Evolutionary conservation across 2,888 invertebrate species (phyloP), one percentile per base, ranked within the genome.

Genomic region (Smittia aterrima): DNA sequence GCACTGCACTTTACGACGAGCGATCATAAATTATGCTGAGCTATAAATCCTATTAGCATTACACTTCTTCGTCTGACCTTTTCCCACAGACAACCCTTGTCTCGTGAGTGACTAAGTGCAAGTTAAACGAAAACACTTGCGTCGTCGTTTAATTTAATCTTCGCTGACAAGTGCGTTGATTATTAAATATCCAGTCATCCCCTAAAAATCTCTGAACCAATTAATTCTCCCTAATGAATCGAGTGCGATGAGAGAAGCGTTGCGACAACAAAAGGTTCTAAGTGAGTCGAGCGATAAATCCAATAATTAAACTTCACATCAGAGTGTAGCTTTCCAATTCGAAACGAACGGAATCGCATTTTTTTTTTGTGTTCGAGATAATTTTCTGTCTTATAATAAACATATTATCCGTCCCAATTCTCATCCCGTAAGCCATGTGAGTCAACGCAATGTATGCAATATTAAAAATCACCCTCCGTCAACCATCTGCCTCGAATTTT

Each of bases 401-500:
- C 54, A 70, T 70, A 70, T 70, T 70, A 70, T 70, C 32, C 32
- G 32, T 32, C 47, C 32, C 67, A 67, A 41, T 41, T 67, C 70
- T 41, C 40, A 47, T 70, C 70, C 70, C 54, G 41, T 70, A 41
- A 70, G 70, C 70, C 32, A 47, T 70, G 70, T 70, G 47, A 70
- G 47, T 70, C 70, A 67, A 67, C 38, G 47, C 67, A 67, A 27
- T 70, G 27, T 53, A 70, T 70, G 70, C 70, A 70, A 58, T 58
- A 20, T 70, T 75, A 25, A 71, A 25, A 71, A 68, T 41, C 58
- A 71, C 22, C 20, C 66, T 75, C 66, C 32, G 64, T 54, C 58
- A 62, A 75, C 75, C 70, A 75, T 75, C 70, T 75, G 64, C 58
- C 58, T 70, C 25, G 16, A 70, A 25, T 67, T 67, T 18, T 58